Evolutionary conservation across 1,140 invertebrate genomes (phyloP).

Genomic region (Berghia stephanieae): DNA sequence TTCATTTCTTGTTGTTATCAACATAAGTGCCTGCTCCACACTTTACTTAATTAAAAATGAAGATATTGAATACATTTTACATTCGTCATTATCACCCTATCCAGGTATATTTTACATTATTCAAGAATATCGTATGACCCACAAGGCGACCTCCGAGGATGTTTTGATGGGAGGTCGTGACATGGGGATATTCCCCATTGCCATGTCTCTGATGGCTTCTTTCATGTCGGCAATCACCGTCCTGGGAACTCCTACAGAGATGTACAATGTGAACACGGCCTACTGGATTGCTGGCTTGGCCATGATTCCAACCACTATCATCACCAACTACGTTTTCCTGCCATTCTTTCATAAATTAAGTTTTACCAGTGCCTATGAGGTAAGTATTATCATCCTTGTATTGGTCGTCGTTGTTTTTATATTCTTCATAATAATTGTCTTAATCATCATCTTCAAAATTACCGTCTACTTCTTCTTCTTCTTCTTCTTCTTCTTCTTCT

Average conservation of each 20-base stretch:
- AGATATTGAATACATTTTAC: constrained; percentile 59
- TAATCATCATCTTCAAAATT: background rate
- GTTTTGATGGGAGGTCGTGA: constrained; percentile 79
- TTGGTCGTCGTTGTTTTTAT: background rate
- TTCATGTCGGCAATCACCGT: constrained; percentile 90
- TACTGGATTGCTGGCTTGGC: constrained; percentile 56
- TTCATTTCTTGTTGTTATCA: too few species aligned
- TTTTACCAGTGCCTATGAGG: constrained; percentile 64
- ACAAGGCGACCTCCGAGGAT: constrained; percentile 84
- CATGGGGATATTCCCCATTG: constrained; percentile 70
- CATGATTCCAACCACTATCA: constrained; percentile 53
- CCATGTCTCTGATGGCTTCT: constrained; percentile 69
- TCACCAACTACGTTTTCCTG: constrained; percentile 59
- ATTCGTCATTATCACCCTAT: too few species aligned
- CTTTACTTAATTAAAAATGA: too few species aligned
- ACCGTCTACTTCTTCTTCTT: background rate
- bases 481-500: background rate
- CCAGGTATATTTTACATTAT: constrained; percentile 79
- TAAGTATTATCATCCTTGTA: constrained; percentile 35
- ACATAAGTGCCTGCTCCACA: too few species aligned
- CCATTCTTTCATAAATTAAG: constrained; percentile 63
- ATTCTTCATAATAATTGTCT: background rate
- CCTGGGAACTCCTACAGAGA: constrained; percentile 87
- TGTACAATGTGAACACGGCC: constrained; percentile 71
- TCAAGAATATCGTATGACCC: constrained; percentile 78